Evolutionary conservation across 2,113 vertebrate genomes (phyloP).

Genomic region (Mormyrus lacerda): DNA sequence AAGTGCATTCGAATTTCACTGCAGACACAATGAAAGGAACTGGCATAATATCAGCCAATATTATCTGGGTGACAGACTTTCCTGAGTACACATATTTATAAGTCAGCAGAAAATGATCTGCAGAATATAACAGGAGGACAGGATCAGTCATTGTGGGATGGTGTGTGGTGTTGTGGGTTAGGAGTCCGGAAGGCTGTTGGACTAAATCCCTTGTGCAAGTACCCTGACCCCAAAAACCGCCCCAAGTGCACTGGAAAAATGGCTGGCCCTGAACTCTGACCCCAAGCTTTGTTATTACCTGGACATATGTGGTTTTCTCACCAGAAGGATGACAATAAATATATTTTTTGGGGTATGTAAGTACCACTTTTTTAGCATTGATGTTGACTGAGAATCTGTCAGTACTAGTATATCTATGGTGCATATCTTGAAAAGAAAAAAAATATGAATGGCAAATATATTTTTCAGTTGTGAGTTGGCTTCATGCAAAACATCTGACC

Average conservation of each 20-base stretch:
- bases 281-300: not conserved
- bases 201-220: not conserved
- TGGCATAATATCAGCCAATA: not conserved
- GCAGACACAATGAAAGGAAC: not conserved
- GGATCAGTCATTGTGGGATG: not conserved
- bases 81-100: not conserved
- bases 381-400: not conserved
- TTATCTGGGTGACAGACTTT: not conserved
- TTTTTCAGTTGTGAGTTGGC: not conserved
- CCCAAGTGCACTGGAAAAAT: not conserved
- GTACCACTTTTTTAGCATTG: not conserved
- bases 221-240: not conserved
- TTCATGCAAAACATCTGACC: conserved; percentile 9
- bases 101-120: not conserved
- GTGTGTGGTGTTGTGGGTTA: not conserved
- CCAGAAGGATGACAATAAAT: not conserved
- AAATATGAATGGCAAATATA: not conserved
- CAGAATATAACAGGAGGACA: not conserved
- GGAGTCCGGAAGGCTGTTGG: not conserved
- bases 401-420: not conserved
- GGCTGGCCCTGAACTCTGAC: not conserved
- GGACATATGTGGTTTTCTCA: not conserved
- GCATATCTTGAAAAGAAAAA: not conserved
- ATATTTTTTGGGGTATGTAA: not conserved
- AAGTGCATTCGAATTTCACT: not conserved